Evolutionary conservation across 35 echinoderm and acorn worm genomes (phyloP), one percentile per base, ranked within the genome.

Genomic region (Apostichopus parvimensis): DNA sequence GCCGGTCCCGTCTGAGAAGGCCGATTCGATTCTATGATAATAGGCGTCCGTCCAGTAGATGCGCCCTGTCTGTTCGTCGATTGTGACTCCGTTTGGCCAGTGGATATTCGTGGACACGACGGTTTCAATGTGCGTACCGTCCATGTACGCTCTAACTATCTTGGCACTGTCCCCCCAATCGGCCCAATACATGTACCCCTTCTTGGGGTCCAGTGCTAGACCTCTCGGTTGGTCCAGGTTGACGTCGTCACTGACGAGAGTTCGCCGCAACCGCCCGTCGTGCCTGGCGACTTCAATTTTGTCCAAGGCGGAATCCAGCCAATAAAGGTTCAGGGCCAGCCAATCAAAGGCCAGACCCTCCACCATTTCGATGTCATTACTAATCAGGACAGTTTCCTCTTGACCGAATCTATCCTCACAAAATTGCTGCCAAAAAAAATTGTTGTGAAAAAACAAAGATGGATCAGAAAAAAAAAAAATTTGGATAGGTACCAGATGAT

Each of bases 311-410:
- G 97, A 98, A 87, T 98, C 97, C 45, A 98, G 84, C 93, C 94
- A 98, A 91, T 98, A 98, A 0, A 98, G 9, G 77, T 98, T 98
- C 15, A 57, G 26, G 9, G 94, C 97, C 15, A 98, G 87, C 97
- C 97, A 98, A 93, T 98, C 97, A 91, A 94, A 98, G 2, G 94
- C 97, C 14, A 98, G 73, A 54, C 94, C 94, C 73, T 98, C 97
- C 12, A 98, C 94, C 9, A 91, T 95, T 5, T 94, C 86, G 1
- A 98, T 59, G 59, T 77, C 79, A 3, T 54, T 68, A 20, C 57
- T 52, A 28, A 93, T 85, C 6, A 95, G 88, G 2, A 92, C 17
- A 5, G 72, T 56, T 13, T 91, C 65, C 87, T 96, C 93, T 8
- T 93, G 53, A 9, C 58, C 83, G 18, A 56, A 52, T 11, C 66